Evolutionary conservation across 2,888 invertebrate genomes (phyloP).

Genomic region (Ectemnius lituratus): DNA sequence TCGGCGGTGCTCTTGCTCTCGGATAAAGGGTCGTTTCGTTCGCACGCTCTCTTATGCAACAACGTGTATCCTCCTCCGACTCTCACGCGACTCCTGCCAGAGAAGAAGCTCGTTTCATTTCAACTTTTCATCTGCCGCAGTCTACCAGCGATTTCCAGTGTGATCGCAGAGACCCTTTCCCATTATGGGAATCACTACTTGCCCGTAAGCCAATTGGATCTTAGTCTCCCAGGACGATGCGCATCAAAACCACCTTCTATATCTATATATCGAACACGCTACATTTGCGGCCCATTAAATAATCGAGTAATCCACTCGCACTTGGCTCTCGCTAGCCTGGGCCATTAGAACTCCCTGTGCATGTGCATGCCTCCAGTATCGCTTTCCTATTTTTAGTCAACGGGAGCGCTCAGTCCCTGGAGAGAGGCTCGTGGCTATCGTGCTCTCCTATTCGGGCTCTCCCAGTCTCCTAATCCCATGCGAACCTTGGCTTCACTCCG

Average conservation of each 20-base stretch:
- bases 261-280: neutral
- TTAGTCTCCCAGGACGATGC: neutral
- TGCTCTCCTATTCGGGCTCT: no score
- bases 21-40: constrained; percentile 68
- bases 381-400: no score
- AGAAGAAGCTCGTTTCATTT: constrained; percentile 18
- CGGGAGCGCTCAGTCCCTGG: no score
- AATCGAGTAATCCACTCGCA: neutral
- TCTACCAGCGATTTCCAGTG: neutral
- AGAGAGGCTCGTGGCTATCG: no score
- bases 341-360: no score
- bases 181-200: neutral
- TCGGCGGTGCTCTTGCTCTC: constrained; percentile 24
- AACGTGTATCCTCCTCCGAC: constrained; percentile 24
- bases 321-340: neutral
- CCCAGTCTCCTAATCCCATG: no score
- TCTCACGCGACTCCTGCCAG: constrained; percentile 39
- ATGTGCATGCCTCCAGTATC: no score
- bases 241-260: neutral
- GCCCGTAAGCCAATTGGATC: neutral
- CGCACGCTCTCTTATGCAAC: constrained; percentile 71
- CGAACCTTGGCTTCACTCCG: no score
- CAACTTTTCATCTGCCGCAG: neutral
- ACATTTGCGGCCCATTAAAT: neutral
- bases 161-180: neutral